Evolutionary conservation across 1,140 invertebrate genomes (phyloP).

Genomic region (Bombus balteatus): DNA sequence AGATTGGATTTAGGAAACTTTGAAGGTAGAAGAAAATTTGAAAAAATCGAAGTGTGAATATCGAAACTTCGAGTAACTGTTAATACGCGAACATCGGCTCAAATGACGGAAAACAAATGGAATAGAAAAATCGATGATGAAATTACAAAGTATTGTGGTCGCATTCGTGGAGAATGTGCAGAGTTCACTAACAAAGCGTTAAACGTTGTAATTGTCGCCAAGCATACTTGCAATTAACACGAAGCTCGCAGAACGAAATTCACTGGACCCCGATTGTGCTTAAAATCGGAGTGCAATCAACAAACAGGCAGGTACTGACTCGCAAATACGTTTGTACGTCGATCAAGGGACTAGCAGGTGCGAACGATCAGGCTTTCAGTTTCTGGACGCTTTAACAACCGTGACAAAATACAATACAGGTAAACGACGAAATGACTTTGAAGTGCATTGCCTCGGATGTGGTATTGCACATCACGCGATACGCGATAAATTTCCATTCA

Average conservation of each 20-base stretch:
- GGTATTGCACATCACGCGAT: background rate
- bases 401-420: background rate
- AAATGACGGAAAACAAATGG: background rate
- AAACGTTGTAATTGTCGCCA: constrained; percentile 7
- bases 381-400: constrained; percentile 24
- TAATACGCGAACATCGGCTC: no score
- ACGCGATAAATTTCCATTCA: no score
- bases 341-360: constrained; percentile 27
- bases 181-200: background rate
- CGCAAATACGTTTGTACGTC: constrained; percentile 24
- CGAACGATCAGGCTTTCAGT: background rate
- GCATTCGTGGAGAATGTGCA: no score
- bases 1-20: background rate
- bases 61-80: background rate
- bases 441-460: background rate
- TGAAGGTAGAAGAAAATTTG: rapidly evolving
- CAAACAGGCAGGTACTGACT: background rate
- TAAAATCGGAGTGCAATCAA: constrained; percentile 29
- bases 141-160: background rate
- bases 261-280: constrained; percentile 3
- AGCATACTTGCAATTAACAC: constrained; percentile 24
- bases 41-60: background rate
- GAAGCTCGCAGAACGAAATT: constrained; percentile 3
- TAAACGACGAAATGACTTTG: background rate
- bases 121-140: background rate